These are phyloP conservation scores for Montipora sp. DNA, from an alignment of 64 coral and sea anemone genomes.

Conservation along the genomic window DNA sequence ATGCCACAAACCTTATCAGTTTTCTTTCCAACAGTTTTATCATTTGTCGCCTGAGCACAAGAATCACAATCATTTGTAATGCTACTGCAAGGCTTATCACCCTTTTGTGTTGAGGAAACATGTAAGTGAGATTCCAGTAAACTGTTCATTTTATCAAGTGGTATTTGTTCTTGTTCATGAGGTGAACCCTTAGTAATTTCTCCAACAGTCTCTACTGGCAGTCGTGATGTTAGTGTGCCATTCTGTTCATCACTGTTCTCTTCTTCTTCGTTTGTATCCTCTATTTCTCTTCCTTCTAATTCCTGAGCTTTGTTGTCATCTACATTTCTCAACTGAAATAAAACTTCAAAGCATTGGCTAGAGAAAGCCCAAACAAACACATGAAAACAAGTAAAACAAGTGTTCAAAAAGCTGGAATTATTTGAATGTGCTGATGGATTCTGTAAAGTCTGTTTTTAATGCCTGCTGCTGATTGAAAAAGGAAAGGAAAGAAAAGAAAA, in stretches of 20 bases:
- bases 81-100: not conserved
- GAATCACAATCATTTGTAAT: not conserved
- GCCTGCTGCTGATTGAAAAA: too few species aligned
- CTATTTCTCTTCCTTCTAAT: slow-evolving; percentile 9
- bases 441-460: too few species aligned
- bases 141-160: not conserved
- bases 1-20: not conserved
- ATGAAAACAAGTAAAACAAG: too few species aligned
- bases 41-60: not conserved
- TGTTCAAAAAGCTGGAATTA: too few species aligned
- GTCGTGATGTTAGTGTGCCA: slow-evolving; percentile 34
- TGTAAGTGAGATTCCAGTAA: not conserved
- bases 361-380: not conserved
- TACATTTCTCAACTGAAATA: not conserved
- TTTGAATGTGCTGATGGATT: too few species aligned
- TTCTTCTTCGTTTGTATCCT: slow-evolving; percentile 12
- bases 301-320: not conserved
- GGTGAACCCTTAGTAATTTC: not conserved
- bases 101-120: not conserved
- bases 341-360: too few species aligned
- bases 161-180: not conserved
- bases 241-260: not conserved
- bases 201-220: slow-evolving; percentile 64
- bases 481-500: too few species aligned
- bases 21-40: not conserved